These are phyloP conservation scores for Halcyon badia DNA, from an alignment of 2,797 vertebrate genomes.

Conservation along the genomic window DNA sequence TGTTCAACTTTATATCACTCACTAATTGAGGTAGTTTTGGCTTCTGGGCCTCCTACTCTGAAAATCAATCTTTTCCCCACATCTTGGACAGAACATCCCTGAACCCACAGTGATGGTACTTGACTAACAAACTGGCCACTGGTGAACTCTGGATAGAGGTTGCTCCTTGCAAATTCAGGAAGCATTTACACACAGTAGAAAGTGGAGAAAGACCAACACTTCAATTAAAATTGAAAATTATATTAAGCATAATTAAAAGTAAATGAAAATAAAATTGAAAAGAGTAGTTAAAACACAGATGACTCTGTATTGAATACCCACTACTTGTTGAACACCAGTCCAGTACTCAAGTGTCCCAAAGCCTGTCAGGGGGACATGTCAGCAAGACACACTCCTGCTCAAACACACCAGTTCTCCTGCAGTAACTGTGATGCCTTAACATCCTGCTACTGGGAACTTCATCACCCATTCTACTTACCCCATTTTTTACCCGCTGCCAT, in stretches of 20 bases:
- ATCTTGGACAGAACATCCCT: not conserved
- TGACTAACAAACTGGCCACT: not conserved
- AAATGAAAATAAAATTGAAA: not conserved
- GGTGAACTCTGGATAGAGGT: not conserved
- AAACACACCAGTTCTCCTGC: not conserved
- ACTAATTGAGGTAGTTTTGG: not conserved
- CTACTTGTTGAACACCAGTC: not conserved
- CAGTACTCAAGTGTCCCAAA: not conserved
- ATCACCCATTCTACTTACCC: not conserved
- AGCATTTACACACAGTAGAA: not conserved
- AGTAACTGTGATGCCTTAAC: not conserved
- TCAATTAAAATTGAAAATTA: not conserved
- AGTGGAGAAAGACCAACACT: not conserved
- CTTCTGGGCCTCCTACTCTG: not conserved
- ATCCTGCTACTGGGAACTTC: not conserved
- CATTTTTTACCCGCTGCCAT: not conserved
- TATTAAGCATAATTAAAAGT: not conserved
- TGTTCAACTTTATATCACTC: not conserved
- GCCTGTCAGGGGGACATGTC: not conserved
- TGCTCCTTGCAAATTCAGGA: not conserved
- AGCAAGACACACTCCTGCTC: not conserved
- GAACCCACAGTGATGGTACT: accelerated
- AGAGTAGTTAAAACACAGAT: not conserved
- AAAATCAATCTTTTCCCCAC: not conserved
- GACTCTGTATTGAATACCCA: not conserved